These are phyloP conservation scores for Mionectes macconnelli DNA, from an alignment of 2,113 vertebrate genomes.

Conservation along the genomic window DNA sequence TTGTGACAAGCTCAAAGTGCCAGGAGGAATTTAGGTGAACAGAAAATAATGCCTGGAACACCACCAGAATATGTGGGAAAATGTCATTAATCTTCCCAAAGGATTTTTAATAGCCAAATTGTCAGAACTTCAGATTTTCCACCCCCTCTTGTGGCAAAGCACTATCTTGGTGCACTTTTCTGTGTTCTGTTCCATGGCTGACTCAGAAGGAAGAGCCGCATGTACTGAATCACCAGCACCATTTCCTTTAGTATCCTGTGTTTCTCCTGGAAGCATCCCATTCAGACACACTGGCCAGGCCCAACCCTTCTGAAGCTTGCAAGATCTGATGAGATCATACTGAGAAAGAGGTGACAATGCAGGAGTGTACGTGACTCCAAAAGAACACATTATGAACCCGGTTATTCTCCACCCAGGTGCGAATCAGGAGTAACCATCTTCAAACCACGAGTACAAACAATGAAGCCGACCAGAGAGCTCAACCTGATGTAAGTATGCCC, in stretches of 20 bases:
- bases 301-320: slow-evolving; percentile 40
- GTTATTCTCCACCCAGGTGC: slow-evolving; percentile 36
- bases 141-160: background rate
- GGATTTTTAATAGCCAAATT: background rate
- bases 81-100: background rate
- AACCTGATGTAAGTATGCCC: slow-evolving; percentile 20
- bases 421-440: background rate
- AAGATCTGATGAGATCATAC: slow-evolving; percentile 57
- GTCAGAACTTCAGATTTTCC: background rate
- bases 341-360: slow-evolving; percentile 42
- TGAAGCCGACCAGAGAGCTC: background rate
- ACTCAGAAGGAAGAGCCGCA: slow-evolving; percentile 31
- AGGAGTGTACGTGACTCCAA: slow-evolving; percentile 38
- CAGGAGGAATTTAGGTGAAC: slow-evolving; percentile 9
- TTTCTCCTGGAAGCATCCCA: slow-evolving; percentile 54
- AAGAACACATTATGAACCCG: slow-evolving; percentile 6
- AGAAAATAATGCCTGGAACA: slow-evolving; percentile 19
- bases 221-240: slow-evolving; percentile 51
- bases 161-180: background rate
- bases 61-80: background rate
- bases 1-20: background rate
- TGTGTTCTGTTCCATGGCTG: background rate
- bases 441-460: background rate
- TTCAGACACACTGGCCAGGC: background rate
- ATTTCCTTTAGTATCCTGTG: slow-evolving; percentile 45